Evolutionary conservation across 2,797 vertebrate species (phyloP), one percentile per base, ranked within the genome.

Genomic region (Limnodromus scolopaceus): DNA sequence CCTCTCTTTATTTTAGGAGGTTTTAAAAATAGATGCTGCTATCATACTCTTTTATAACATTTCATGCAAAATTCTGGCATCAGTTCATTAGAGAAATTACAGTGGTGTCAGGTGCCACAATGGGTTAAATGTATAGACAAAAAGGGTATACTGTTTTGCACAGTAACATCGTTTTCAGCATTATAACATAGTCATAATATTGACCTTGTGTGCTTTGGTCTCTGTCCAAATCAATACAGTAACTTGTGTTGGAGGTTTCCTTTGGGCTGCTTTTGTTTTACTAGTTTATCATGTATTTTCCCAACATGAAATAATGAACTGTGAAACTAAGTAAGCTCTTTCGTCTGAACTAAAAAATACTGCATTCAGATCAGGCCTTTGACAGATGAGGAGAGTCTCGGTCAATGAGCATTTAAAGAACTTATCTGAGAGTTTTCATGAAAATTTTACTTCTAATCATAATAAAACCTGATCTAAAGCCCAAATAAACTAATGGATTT

Each of bases 171-270:
- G 72, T 70, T 82, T 96, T 91, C 78, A 75, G 51, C 60, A 24
- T 87, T 93, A 70, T 57, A 57, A 43, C 30, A 65, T 82, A 82
- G 57, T 90, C 78, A 69, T 88, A 54, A 69, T 92, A 95, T 80
- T 89, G 92, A 97, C 87, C 79, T 86, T 79, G 60, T 90, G 71
- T 87, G 36, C 69, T 93, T 93, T 97, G 78, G 84, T 96, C 89
- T 77, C 87, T 72, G 63, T 88, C 88, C 70, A 95, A 97, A 97
- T 97, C 94, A 74, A 97, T 96, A 95, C 28, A 81, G 60, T 60
- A 84, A 34, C 49, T 93, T 72, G 74, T 85, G 70, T 32, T 69
- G 46, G 95, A 96, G 97, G 87, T 88, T 96, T 84, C 66, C 66
- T 92, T 94, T 78, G 63, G 58, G 85, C 75, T 79, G 32, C 68